Conservation (phyloP, 2,888 invertebrate species). For the Eucera pruinosa region DNA sequence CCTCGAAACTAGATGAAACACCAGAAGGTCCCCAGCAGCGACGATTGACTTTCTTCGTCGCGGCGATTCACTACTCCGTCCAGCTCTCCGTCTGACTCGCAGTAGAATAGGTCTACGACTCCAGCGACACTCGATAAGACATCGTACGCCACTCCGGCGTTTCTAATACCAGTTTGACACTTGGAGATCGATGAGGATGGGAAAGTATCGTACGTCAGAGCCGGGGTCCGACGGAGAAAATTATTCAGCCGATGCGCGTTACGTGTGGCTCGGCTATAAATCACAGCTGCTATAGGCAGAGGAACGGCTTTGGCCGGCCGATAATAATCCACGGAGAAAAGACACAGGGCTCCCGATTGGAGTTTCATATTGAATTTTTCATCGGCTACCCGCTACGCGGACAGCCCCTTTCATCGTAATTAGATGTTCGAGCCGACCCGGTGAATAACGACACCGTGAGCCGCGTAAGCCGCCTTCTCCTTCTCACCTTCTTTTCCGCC, state of each 20-base stretch:
- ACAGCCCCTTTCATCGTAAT: conserved; percentile 63
- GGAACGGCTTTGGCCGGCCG: neutral
- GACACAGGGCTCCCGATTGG: conserved; percentile 39
- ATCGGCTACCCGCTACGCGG: conserved; percentile 40
- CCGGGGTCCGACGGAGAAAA: conserved; percentile 47
- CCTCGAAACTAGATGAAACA: neutral
- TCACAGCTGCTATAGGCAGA: conserved; percentile 18
- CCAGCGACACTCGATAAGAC: conserved; percentile 46
- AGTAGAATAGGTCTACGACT: too few species aligned
- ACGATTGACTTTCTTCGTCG: conserved; percentile 18
- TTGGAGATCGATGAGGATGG: conserved; percentile 71
- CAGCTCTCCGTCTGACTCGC: too few species aligned
- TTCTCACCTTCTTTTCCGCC: neutral
- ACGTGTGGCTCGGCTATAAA: conserved; percentile 49
- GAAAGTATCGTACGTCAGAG: conserved; percentile 65
- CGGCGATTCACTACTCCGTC: conserved; percentile 4
- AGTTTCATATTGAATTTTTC: conserved; percentile 60
- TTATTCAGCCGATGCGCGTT: conserved; percentile 57
- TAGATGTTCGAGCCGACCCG: conserved; percentile 59
- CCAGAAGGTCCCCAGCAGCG: neutral
- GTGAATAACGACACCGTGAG: conserved; percentile 67
- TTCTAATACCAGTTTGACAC: conserved; percentile 71
- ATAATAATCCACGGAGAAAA: conserved; percentile 48
- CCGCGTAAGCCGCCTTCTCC: neutral
- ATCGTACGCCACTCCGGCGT: conserved; percentile 56